Percentiles rank a stretch among this genome's conserved stretches.
These are phyloP conservation scores for Agapornis roseicollis DNA, from an alignment of 2,113 vertebrate genomes.

Conservation along the genomic window DNA sequence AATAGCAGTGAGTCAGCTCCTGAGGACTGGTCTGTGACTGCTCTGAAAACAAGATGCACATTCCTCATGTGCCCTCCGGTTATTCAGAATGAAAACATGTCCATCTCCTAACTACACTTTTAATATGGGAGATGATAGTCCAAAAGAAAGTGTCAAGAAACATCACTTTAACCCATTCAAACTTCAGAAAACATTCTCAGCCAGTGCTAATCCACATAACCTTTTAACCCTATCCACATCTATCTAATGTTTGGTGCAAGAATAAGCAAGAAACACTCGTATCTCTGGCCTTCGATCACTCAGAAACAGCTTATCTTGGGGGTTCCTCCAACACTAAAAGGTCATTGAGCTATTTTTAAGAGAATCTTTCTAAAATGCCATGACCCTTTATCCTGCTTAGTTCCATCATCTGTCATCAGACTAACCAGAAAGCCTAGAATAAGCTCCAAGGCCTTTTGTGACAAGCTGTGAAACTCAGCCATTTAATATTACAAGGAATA, in stretches of 20 bases:
- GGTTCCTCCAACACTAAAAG: neutral
- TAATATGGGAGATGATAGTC: neutral
- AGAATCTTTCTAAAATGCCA: neutral
- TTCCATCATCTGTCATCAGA: neutral
- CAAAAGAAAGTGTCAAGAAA: neutral
- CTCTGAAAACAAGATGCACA: constrained; percentile 26
- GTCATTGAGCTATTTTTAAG: neutral
- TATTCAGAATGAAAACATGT: neutral
- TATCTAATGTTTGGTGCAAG: neutral
- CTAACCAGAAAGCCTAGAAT: neutral
- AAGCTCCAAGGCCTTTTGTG: neutral
- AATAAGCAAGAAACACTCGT: neutral
- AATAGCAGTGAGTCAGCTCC: constrained; percentile 55
- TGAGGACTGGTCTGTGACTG: neutral
- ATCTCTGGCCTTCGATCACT: neutral
- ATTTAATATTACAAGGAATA: neutral
- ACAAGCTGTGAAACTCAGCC: neutral
- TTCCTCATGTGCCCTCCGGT: neutral
- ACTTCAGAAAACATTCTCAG: neutral
- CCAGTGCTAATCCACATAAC: neutral
- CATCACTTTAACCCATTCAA: neutral
- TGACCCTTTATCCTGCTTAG: neutral
- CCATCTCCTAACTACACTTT: neutral
- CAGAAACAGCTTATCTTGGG: neutral
- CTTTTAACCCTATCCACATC: neutral